Conservation (phyloP, 2,113 vertebrate genomes). For the Illadopsis cleaveri region DNA sequence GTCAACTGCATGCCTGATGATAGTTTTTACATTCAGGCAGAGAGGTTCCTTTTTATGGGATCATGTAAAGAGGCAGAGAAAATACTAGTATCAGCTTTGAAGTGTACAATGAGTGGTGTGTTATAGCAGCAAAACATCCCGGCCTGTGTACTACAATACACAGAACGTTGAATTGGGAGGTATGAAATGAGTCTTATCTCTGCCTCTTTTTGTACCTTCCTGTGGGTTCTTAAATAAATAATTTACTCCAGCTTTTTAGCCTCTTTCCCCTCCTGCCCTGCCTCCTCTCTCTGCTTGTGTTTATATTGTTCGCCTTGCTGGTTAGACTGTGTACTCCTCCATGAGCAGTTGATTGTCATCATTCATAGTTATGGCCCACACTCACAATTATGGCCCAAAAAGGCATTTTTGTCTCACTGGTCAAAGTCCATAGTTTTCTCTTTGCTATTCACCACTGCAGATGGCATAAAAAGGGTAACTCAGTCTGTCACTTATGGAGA, state of each 20-base stretch:
- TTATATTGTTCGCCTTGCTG: neutral
- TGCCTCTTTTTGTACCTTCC: neutral
- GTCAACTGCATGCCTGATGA: slow-evolving; percentile 55
- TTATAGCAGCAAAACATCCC: neutral
- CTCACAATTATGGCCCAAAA: neutral
- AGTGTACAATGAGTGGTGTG: neutral
- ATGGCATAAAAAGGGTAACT: neutral
- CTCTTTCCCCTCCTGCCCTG: neutral
- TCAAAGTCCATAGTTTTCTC: neutral
- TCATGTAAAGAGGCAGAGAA: neutral
- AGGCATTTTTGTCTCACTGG: neutral
- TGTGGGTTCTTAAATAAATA: neutral
- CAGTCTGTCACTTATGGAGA: neutral
- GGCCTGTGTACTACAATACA: neutral
- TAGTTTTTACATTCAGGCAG: slow-evolving; percentile 34
- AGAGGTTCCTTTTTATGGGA: slow-evolving; percentile 26
- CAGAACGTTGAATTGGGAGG: neutral
- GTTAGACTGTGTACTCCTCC: neutral
- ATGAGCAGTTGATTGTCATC: neutral
- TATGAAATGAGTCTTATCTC: neutral
- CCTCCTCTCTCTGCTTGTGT: neutral
- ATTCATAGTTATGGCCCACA: neutral
- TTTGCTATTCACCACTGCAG: neutral
- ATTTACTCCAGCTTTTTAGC: neutral
- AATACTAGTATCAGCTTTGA: slow-evolving; percentile 5